phyloP scores from a whole-genome alignment of 2,888 invertebrate species.

The Parthenolecanium corni region DNA sequence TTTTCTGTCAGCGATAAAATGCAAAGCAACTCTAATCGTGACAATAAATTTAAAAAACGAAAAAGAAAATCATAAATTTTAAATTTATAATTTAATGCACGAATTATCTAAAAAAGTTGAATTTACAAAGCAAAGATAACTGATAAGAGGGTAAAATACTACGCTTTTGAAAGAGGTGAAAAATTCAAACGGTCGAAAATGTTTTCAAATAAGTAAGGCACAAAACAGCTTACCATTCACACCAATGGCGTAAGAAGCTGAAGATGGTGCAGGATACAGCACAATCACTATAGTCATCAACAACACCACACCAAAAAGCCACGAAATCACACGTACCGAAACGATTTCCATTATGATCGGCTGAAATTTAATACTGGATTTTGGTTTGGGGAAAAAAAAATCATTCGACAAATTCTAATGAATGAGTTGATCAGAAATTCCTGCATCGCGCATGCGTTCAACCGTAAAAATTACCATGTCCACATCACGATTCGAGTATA shows the following conservation, averaged over 20 bases:
- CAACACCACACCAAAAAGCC: conserved; percentile 19
- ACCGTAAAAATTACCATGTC: conserved; percentile 28
- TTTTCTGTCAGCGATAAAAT: too few relatives aligned
- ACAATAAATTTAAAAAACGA: too few relatives aligned
- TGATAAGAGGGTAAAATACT: too few relatives aligned
- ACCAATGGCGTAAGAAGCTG: conserved; percentile 2
- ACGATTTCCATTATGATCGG: conserved; percentile 27
- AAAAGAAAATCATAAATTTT: too few relatives aligned
- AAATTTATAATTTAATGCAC: too few relatives aligned
- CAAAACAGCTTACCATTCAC: conserved; percentile 16
- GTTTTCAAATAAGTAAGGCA: too few relatives aligned
- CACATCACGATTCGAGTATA: conserved; percentile 24
- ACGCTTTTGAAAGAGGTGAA: too few relatives aligned
- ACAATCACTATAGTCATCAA: conserved; percentile 10
- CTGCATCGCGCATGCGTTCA: conserved; percentile 27
- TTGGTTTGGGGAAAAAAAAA: conserved; percentile 5
- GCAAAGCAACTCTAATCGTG: too few relatives aligned
- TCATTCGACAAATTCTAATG: conserved; percentile 13
- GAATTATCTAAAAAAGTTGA: too few relatives aligned
- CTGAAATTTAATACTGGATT: conserved; percentile 11
- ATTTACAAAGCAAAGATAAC: too few relatives aligned
- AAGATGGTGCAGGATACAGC: conserved; percentile 15
- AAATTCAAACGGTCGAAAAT: too few relatives aligned
- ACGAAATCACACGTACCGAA: conserved; percentile 22
- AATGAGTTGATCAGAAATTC: conserved; percentile 24